These are phyloP conservation scores for Hypotaenidia philippensis DNA, from an alignment of 2,797 vertebrate species.

Conservation along the genomic window DNA sequence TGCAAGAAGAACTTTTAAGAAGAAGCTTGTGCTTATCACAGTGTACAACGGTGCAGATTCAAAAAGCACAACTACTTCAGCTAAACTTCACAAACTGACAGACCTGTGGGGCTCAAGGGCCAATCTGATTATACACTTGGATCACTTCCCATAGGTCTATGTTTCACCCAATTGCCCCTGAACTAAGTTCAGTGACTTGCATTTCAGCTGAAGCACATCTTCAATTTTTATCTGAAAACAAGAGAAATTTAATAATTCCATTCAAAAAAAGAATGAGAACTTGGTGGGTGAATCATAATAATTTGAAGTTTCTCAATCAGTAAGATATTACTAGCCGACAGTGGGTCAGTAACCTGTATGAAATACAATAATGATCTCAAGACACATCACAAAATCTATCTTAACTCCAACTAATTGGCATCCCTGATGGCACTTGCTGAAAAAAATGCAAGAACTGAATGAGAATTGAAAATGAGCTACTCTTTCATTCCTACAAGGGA, in stretches of 20 bases:
- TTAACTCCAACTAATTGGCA: slow-evolving; percentile 16
- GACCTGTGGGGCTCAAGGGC: neutral
- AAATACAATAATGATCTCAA: slow-evolving; percentile 26
- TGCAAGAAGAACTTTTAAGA: neutral
- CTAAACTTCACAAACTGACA: neutral
- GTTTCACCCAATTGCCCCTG: neutral
- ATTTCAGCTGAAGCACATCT: neutral
- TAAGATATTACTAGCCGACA: neutral
- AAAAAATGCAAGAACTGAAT: neutral
- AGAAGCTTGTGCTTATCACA: neutral
- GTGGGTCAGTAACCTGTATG: neutral
- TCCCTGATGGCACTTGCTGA: neutral
- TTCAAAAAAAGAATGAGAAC: neutral
- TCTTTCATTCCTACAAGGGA: neutral
- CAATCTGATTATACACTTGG: neutral
- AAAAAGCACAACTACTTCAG: neutral
- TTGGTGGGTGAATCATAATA: neutral
- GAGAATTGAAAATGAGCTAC: neutral
- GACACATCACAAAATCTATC: neutral
- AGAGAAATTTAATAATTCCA: neutral
- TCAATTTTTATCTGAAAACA: slow-evolving; percentile 13
- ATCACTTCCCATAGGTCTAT: neutral
- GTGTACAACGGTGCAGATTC: neutral
- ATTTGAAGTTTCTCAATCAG: neutral
- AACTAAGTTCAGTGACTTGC: neutral